phyloP scores from a whole-genome alignment of 2,888 invertebrate species.

The Erebia epiphron region DNA sequence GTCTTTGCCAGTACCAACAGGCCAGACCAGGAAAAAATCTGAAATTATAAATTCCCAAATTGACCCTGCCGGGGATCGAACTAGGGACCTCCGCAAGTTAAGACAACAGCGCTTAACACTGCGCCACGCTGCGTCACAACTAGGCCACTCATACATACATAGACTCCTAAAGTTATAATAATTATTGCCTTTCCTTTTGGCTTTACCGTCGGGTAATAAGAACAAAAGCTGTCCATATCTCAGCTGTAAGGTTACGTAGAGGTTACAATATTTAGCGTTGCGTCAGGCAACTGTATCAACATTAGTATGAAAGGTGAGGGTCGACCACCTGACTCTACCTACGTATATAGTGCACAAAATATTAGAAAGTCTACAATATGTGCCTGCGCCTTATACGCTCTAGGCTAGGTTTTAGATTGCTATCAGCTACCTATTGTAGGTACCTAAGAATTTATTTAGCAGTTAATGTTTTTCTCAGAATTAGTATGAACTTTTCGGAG shows the following conservation, averaged over 20 bases:
- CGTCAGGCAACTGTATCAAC: constrained; percentile 25
- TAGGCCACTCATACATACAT: too few relatives aligned
- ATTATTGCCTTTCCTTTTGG: too few relatives aligned
- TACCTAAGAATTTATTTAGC: not conserved
- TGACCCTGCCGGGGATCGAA: too few relatives aligned
- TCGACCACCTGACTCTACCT: constrained; percentile 28
- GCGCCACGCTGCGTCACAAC: too few relatives aligned
- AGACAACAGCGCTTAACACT: too few relatives aligned
- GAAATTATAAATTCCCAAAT: too few relatives aligned
- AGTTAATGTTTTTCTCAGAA: not conserved
- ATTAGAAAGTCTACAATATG: constrained; percentile 38
- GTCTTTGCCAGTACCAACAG: too few relatives aligned
- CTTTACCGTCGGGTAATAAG: too few relatives aligned
- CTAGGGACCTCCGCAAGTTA: too few relatives aligned
- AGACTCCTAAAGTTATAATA: too few relatives aligned
- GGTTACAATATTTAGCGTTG: constrained; percentile 16
- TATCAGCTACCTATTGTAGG: not conserved
- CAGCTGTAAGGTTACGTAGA: not conserved
- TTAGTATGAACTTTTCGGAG: too few relatives aligned
- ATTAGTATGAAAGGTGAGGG: constrained; percentile 35
- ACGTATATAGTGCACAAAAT: constrained; percentile 32
- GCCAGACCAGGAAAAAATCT: too few relatives aligned
- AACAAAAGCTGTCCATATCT: not conserved
- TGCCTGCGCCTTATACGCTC: constrained; percentile 3
- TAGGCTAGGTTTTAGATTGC: constrained; percentile 17